These are phyloP conservation scores for Galaxea fascicularis DNA, from an alignment of 92 coral and sea anemone species.

Conservation along the genomic window DNA sequence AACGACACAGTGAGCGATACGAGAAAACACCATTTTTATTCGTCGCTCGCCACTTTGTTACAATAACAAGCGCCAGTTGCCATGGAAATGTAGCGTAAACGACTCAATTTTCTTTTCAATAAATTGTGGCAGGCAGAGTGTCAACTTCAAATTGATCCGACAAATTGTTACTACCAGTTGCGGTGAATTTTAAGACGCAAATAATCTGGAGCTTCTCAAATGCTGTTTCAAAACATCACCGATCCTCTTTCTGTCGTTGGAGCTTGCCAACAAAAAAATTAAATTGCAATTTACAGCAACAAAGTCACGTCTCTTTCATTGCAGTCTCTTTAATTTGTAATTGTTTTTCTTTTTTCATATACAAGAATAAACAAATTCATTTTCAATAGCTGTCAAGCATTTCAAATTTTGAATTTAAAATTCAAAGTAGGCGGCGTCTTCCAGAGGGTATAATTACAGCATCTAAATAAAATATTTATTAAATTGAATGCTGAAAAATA, in stretches of 20 bases:
- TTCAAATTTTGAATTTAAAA: not conserved
- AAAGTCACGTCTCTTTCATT: not conserved
- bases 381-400: too few relatives aligned
- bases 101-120: constrained; percentile 24
- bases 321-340: not conserved
- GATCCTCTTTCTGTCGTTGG: not conserved
- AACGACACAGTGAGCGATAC: not conserved
- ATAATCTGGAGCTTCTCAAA: not conserved
- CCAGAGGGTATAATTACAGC: not conserved
- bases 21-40: not conserved
- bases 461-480: not conserved
- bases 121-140: constrained; percentile 6
- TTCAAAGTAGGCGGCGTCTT: not conserved
- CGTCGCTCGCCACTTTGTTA: constrained; percentile 3
- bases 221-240: not conserved
- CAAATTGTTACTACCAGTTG: constrained; percentile 45
- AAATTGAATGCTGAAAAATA: not conserved
- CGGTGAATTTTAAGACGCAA: constrained; percentile 37
- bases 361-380: not conserved
- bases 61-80: constrained; percentile 15
- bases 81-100: constrained; percentile 25
- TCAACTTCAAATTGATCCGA: constrained; percentile 31
- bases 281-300: not conserved
- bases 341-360: not conserved
- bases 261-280: too few relatives aligned